phyloP scores from a whole-genome alignment of 2,113 vertebrate species.

The Oceanites oceanicus region DNA sequence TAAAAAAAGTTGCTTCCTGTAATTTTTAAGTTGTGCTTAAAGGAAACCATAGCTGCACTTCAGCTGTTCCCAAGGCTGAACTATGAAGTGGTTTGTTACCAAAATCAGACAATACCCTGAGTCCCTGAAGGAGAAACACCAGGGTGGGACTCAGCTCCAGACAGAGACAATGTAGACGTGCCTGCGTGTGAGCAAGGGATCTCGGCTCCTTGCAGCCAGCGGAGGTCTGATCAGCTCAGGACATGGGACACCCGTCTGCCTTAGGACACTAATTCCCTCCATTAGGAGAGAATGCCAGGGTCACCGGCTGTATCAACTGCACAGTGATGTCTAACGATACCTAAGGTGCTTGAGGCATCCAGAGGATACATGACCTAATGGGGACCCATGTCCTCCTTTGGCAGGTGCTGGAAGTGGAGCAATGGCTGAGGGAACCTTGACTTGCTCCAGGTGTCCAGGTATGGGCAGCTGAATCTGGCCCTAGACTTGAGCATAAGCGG shows the following conservation, averaged over 20 bases:
- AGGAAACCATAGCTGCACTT: background rate
- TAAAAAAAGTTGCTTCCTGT: background rate
- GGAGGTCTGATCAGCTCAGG: background rate
- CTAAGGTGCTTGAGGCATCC: background rate
- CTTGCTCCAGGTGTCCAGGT: background rate
- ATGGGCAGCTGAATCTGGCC: background rate
- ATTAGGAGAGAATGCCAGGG: background rate
- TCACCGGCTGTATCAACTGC: background rate
- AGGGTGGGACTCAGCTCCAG: background rate
- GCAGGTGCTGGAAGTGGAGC: background rate
- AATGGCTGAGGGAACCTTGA: background rate
- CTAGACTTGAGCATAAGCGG: background rate
- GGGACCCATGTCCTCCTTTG: background rate
- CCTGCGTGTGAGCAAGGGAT: accelerated
- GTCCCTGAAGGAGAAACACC: background rate
- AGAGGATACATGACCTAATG: background rate
- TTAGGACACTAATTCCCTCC: background rate
- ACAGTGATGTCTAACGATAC: background rate
- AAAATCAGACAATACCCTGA: background rate
- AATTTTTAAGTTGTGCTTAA: background rate
- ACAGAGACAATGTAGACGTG: background rate
- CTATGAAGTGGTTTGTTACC: background rate
- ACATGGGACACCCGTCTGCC: accelerated
- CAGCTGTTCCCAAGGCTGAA: background rate
- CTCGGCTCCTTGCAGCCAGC: accelerated